Evolutionary conservation across 2,113 vertebrate genomes (phyloP).

Genomic region (Brienomyrus longianalis): DNA sequence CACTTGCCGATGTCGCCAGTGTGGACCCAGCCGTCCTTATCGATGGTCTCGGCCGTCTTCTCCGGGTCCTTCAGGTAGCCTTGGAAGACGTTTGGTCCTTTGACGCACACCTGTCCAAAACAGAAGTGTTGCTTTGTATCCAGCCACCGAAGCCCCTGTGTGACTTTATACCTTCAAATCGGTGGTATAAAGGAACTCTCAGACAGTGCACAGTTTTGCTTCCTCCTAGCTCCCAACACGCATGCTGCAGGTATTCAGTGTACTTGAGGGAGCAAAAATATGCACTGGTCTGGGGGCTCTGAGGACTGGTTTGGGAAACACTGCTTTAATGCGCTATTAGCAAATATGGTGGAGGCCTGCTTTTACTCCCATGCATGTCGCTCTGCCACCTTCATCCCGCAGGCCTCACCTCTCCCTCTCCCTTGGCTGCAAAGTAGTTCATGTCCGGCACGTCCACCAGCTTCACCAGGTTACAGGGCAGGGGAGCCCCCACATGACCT

Average conservation of each 20-base stretch:
- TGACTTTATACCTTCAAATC: not conserved
- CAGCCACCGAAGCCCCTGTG: not conserved
- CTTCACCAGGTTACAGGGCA: constrained; percentile 83
- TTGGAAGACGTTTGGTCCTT: constrained; percentile 85
- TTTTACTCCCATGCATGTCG: not conserved
- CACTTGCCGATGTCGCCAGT: constrained; percentile 94
- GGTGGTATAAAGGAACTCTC: not conserved
- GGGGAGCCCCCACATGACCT: constrained; percentile 91
- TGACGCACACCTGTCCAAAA: constrained; percentile 77
- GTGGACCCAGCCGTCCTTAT: constrained; percentile 88
- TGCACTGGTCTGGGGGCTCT: not conserved
- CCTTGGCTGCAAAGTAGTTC: constrained; percentile 84
- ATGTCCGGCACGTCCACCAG: constrained; percentile 89
- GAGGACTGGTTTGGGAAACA: too few species aligned
- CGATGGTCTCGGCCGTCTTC: constrained; percentile 79
- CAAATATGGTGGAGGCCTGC: not conserved
- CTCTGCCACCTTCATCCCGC: not conserved
- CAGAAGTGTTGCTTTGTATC: not conserved
- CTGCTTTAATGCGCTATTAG: not conserved
- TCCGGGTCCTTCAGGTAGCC: constrained; percentile 88
- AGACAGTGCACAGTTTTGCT: not conserved
- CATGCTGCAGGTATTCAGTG: not conserved
- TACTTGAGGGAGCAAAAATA: not conserved
- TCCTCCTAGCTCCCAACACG: not conserved
- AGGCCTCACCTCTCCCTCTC: constrained; percentile 85